Evolutionary conservation across 2,888 invertebrate genomes (phyloP).

Genomic region (Brachypalpus laphriformis): DNA sequence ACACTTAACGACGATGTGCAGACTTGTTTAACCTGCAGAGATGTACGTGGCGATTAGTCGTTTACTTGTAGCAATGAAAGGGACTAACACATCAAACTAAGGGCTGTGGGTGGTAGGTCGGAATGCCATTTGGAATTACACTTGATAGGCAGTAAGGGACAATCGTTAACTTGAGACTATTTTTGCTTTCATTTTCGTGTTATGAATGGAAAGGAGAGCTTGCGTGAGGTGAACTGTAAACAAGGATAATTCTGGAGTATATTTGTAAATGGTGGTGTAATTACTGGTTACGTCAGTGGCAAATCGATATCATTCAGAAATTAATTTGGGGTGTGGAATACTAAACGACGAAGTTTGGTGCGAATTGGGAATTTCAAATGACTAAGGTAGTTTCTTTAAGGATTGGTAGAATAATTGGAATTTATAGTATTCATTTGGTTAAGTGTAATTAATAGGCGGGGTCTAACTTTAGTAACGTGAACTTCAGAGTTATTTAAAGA

Average conservation of each 20-base stretch:
- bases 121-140: background rate
- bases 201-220: background rate
- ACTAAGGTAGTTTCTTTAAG: background rate
- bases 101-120: background rate
- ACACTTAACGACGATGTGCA: background rate
- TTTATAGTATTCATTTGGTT: background rate
- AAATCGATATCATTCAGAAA: background rate
- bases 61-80: background rate
- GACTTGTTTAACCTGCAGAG: slow-evolving; percentile 1
- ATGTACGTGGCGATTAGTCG: background rate
- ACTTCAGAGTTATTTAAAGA: background rate
- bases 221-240: background rate
- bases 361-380: background rate
- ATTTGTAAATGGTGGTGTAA: background rate
- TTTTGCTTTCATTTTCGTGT: background rate
- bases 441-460: background rate
- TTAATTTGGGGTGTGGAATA: background rate
- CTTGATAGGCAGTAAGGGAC: background rate
- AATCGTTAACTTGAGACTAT: background rate
- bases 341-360: background rate
- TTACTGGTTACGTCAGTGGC: slow-evolving; percentile 5
- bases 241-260: background rate
- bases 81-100: background rate
- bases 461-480: background rate
- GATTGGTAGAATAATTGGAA: background rate